These are phyloP conservation scores for Holothuria glaberrima DNA, from an alignment of 35 echinoderm and acorn worm species.

Conservation along the genomic window DNA sequence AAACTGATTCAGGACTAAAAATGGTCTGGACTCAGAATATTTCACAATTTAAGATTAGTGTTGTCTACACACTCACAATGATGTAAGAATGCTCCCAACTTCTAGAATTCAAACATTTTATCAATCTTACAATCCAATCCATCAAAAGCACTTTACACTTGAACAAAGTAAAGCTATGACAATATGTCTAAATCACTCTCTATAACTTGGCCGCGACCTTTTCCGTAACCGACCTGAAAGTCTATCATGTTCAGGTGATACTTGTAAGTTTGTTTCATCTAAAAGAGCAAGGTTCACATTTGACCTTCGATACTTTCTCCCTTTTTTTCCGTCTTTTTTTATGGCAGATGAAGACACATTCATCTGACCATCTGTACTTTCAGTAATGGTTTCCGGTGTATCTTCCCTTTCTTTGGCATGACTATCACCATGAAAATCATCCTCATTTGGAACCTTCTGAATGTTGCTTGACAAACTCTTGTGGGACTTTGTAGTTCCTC, in stretches of 20 bases:
- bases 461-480: too few relatives aligned
- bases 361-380: neutral
- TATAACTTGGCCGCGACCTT: slow-evolving; percentile 15
- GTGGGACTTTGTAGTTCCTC: too few relatives aligned
- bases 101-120: too few relatives aligned
- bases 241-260: neutral
- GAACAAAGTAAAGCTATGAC: too few relatives aligned
- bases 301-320: slow-evolving; percentile 13
- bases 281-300: slow-evolving; percentile 40
- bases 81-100: too few relatives aligned
- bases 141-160: too few relatives aligned
- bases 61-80: too few relatives aligned
- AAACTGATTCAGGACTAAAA: too few relatives aligned
- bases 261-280: slow-evolving; percentile 28
- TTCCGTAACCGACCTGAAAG: slow-evolving; percentile 26
- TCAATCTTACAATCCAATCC: too few relatives aligned
- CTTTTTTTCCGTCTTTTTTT: neutral
- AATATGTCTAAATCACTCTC: neutral
- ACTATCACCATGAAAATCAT: neutral
- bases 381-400: neutral
- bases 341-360: neutral
- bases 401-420: neutral
- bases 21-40: too few relatives aligned
- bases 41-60: too few relatives aligned
- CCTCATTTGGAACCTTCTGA: too few relatives aligned